Conservation (phyloP, 2,888 invertebrate species). For the Idaea biselata region DNA sequence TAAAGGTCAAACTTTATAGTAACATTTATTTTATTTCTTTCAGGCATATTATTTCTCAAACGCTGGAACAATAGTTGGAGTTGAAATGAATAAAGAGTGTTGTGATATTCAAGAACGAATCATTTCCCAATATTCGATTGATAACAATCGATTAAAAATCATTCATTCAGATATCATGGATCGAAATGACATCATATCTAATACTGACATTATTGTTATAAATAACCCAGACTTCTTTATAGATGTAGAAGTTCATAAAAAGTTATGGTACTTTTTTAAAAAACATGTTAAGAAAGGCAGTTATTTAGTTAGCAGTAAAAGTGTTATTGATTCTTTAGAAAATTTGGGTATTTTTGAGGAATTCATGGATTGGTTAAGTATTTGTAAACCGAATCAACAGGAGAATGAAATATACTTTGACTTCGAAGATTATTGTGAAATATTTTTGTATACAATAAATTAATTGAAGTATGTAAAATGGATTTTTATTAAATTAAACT, state of each 20-base stretch:
- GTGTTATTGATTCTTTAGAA: slow-evolving; percentile 76
- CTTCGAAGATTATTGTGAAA: slow-evolving; percentile 60
- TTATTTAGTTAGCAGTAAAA: slow-evolving; percentile 81
- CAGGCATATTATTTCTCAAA: slow-evolving; percentile 83
- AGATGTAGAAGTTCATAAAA: slow-evolving; percentile 76
- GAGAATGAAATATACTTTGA: slow-evolving; percentile 71
- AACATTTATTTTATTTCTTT: slow-evolving; percentile 32
- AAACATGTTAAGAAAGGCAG: slow-evolving; percentile 77
- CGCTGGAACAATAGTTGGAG: slow-evolving; percentile 81
- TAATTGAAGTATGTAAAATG: slow-evolving; percentile 53
- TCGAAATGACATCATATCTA: slow-evolving; percentile 72
- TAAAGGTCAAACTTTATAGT: not conserved
- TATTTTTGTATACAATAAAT: slow-evolving; percentile 61
- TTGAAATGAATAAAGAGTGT: slow-evolving; percentile 85
- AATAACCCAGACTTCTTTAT: slow-evolving; percentile 87
- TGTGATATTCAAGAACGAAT: slow-evolving; percentile 82
- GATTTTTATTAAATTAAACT: not conserved
- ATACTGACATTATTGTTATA: slow-evolving; percentile 83
- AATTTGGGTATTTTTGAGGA: slow-evolving; percentile 71
- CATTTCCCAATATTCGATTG: slow-evolving; percentile 75
- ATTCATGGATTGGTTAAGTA: slow-evolving; percentile 70
- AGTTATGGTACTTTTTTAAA: slow-evolving; percentile 82
- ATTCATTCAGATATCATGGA: slow-evolving; percentile 81
- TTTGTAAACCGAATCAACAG: slow-evolving; percentile 61
- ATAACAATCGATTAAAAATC: slow-evolving; percentile 73